Evolutionary conservation across 1,140 invertebrate genomes (phyloP).

Genomic region (Babylonia areolata): DNA sequence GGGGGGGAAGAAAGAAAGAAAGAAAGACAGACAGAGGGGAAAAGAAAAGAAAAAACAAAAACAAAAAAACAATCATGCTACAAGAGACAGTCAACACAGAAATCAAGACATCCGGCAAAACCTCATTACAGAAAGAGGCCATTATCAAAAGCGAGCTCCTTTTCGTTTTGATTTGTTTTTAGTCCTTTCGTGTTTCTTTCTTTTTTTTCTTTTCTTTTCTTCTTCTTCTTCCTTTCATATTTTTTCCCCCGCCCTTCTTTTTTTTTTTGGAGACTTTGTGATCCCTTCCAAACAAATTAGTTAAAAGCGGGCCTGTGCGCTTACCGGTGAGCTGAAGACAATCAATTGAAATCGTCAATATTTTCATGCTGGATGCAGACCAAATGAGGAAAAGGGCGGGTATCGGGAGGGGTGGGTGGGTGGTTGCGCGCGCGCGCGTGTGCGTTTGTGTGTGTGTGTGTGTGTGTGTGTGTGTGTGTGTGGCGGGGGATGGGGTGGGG

Average conservation of each 20-base stretch:
- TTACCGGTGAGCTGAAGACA: background rate
- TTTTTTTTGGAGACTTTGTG: background rate
- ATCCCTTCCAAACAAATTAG: background rate
- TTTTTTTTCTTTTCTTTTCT: background rate
- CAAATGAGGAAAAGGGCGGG: background rate
- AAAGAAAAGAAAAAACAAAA: too few species aligned
- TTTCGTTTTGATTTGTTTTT: background rate
- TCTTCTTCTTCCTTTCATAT: background rate
- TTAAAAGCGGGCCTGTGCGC: background rate
- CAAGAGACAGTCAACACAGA: too few species aligned
- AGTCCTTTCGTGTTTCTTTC: background rate
- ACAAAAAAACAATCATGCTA: too few species aligned
- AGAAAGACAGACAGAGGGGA: too few species aligned
- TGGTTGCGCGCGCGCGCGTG: too few species aligned
- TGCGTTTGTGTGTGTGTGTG: too few species aligned
- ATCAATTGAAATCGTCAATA: slow-evolving; percentile 8
- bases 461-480: too few species aligned
- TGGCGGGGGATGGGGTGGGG: too few species aligned
- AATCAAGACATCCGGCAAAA: background rate
- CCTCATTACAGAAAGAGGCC: background rate
- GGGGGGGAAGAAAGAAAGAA: too few species aligned
- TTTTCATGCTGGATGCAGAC: background rate
- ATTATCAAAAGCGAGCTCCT: background rate
- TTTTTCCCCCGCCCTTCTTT: background rate
- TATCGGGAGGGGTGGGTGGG: too few species aligned